A percentile compares a stretch with the other conserved stretches of the same genome.
phyloP scores from a whole-genome alignment of 2,113 vertebrate genomes.

The Corydoras maculifer region DNA sequence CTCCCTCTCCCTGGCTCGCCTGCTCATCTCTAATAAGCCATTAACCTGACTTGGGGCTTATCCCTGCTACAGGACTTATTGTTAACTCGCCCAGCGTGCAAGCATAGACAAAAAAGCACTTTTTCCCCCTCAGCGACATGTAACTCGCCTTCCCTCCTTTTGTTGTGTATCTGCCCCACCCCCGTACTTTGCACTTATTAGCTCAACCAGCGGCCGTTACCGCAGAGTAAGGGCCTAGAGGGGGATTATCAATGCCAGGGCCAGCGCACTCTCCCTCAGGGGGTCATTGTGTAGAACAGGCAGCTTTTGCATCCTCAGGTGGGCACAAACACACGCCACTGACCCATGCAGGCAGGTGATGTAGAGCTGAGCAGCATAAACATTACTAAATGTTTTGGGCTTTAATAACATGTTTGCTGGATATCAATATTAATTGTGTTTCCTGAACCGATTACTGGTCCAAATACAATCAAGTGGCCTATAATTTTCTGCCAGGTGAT shows the following conservation, averaged over 20 bases:
- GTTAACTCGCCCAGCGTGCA: slow-evolving; percentile 54
- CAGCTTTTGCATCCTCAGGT: slow-evolving; percentile 51
- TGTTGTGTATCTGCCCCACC: slow-evolving; percentile 48
- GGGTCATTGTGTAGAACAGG: slow-evolving; percentile 52
- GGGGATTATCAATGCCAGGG: slow-evolving; percentile 53
- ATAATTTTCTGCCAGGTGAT: neutral
- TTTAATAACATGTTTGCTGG: slow-evolving; percentile 25
- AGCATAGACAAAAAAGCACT: slow-evolving; percentile 37
- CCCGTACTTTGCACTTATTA: slow-evolving; percentile 51
- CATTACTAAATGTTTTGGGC: slow-evolving; percentile 17
- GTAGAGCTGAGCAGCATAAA: slow-evolving; percentile 10
- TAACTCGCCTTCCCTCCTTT: slow-evolving; percentile 40
- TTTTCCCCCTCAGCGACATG: slow-evolving; percentile 41
- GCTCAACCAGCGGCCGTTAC: slow-evolving; percentile 56
- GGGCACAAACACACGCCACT: slow-evolving; percentile 42
- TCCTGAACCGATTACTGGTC: neutral
- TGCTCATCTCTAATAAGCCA: slow-evolving; percentile 63
- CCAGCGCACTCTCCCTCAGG: slow-evolving; percentile 52
- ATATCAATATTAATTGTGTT: slow-evolving; percentile 13
- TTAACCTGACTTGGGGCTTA: slow-evolving; percentile 34
- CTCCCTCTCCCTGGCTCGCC: slow-evolving; percentile 45
- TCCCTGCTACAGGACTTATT: slow-evolving; percentile 52
- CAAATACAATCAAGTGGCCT: slow-evolving; percentile 10
- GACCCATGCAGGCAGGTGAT: slow-evolving; percentile 52
- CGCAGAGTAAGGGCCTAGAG: slow-evolving; percentile 41